Base-by-base conservation (phyloP, 2,797 vertebrate species). In the Tolypeutes matacus region DNA sequence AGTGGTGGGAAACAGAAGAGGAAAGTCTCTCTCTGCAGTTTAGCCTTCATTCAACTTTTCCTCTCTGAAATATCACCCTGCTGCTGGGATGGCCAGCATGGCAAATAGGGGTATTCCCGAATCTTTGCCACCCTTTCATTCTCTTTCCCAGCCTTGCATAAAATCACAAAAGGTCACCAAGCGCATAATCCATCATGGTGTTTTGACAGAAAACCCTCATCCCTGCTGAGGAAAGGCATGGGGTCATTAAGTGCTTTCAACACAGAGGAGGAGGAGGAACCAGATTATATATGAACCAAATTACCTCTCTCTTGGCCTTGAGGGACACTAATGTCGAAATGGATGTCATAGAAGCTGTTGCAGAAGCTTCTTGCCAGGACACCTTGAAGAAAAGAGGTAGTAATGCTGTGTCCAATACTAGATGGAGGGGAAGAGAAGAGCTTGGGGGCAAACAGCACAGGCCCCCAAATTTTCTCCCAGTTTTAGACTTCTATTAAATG, bases 191-290 rank as follows among this genome's bases (percentile, higher is more conserved):
- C 94, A 97, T 97, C 93, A 96, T 29, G 58, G 70, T 31, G 8
- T 78, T 95, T 95, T 96, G 97, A 96, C 96, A 97, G 94, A 91
- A 89, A 87, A 89, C 62, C 91, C 51, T 85, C 76, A 94, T 53
- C 70, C 70, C 70, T 89, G 89, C 93, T 73, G 76, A 91, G 67
- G 70, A 84, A 91, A 89, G 87, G 95, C 82, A 89, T 29, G 0
- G 0, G 76, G 91, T 97, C 96, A 96, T 97, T 94, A 92, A 95
- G 89, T 53, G 56, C 91, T 97, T 95, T 95, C 72, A 86, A 80
- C 76, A 64, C 58, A 64, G 76, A 93, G 31, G 20, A 96, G 34
- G 27, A 75, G 75, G 73, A 96, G 36, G 78, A 96, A 92, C 72
- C 73, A n/a, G 82, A 86, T 96, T 95, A 91, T 95, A 91, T 94